phyloP scores from a whole-genome alignment of 2,888 invertebrate species.

The Tetramorium bicarinatum region DNA sequence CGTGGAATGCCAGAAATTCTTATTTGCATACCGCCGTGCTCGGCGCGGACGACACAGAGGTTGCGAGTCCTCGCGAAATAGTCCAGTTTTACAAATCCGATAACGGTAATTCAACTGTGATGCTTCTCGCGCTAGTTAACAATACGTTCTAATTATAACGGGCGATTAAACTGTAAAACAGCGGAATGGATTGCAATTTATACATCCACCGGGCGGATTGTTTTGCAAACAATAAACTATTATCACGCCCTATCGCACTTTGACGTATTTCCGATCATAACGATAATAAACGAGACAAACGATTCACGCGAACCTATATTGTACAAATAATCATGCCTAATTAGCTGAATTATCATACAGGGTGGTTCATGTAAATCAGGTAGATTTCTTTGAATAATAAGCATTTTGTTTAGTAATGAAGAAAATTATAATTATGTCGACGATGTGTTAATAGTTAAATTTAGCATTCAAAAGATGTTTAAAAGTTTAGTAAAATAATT shows the following conservation, averaged over 20 bases:
- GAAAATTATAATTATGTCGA: neutral
- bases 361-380: neutral
- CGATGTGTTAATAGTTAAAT: neutral
- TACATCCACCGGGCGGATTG: constrained; percentile 57
- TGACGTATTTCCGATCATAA: constrained; percentile 63
- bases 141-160: constrained; percentile 52
- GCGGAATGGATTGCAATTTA: constrained; percentile 51
- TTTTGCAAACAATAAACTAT: constrained; percentile 75
- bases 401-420: neutral
- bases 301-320: neutral
- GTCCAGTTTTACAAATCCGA: neutral
- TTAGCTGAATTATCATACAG: neutral
- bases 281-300: constrained; percentile 57
- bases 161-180: constrained; percentile 16
- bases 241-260: constrained; percentile 58
- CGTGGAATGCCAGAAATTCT: constrained; percentile 6
- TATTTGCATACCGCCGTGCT: constrained; percentile 9
- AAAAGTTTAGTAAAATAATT: neutral
- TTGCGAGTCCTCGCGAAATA: neutral
- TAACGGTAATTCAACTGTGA: constrained; percentile 1
- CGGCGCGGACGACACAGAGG: neutral
- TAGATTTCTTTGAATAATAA: neutral
- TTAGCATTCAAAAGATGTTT: neutral
- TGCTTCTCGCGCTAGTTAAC: constrained; percentile 6
- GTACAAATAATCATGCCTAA: neutral